A percentile compares a stretch with the other conserved stretches of the same genome.
Conservation (phyloP, 2,113 vertebrate genomes). For the Gavialis gangeticus region DNA sequence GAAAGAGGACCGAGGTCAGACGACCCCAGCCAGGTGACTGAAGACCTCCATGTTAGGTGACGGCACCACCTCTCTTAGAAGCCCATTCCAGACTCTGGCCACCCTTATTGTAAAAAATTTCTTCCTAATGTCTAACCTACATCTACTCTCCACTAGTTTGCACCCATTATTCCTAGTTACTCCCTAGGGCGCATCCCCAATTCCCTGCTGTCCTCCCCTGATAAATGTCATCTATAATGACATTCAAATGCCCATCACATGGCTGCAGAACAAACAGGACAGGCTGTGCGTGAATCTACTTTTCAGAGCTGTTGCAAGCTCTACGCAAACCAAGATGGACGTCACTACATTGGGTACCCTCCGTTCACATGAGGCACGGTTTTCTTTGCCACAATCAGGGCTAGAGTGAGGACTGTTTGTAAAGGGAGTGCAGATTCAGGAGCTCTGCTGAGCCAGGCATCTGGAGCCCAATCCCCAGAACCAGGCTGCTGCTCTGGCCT, state of each 20-base stretch:
- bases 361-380: neutral
- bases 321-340: neutral
- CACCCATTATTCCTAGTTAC: no score
- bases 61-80: no score
- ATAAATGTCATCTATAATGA: neutral
- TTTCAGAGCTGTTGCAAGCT: slow-evolving; percentile 58
- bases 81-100: no score
- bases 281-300: slow-evolving; percentile 40
- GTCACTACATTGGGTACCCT: neutral
- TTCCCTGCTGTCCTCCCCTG: no score
- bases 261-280: slow-evolving; percentile 39
- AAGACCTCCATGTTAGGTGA: no score
- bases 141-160: no score
- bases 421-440: neutral
- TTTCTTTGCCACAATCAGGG: neutral
- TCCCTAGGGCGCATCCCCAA: no score
- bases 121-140: no score
- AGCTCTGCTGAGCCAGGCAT: neutral
- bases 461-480: neutral
- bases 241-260: slow-evolving; percentile 59
- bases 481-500: fast-evolving
- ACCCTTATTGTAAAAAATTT: no score
- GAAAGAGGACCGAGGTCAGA: no score
- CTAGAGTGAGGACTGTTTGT: neutral
- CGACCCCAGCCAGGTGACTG: no score